Conservation (phyloP, 2,888 invertebrate species). For the Helobdella robusta region DNA sequence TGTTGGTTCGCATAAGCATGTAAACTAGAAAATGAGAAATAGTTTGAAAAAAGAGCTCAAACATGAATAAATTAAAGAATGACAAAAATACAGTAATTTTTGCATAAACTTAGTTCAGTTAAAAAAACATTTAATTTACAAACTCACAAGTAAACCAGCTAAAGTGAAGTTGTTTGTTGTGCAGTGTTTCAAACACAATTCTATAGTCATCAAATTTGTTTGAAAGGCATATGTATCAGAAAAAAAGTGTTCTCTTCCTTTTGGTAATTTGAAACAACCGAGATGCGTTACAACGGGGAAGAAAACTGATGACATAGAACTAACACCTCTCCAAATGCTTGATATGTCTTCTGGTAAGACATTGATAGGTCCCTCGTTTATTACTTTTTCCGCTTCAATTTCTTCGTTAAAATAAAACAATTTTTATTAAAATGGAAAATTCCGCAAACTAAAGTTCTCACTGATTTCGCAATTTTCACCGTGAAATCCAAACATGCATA, state of each 20-base stretch:
- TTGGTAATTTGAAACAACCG: slow-evolving; percentile 16
- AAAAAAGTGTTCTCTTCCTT: not conserved
- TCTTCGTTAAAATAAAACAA: not conserved
- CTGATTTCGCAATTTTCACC: slow-evolving; percentile 21
- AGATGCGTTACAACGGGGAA: slow-evolving; percentile 12
- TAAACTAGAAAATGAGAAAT: not conserved
- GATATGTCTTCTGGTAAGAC: slow-evolving; percentile 3
- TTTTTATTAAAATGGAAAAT: not conserved
- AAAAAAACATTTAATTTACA: not conserved
- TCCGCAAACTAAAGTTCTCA: not conserved
- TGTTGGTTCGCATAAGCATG: too few species aligned
- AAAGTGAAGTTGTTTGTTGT: slow-evolving; percentile 18
- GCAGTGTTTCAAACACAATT: slow-evolving; percentile 21
- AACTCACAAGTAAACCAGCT: slow-evolving; percentile 14
- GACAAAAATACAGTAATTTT: not conserved
- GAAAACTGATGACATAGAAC: not conserved
- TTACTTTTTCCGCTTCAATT: not conserved
- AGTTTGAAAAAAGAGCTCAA: not conserved
- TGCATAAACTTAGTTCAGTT: not conserved
- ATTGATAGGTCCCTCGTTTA: slow-evolving; percentile 1
- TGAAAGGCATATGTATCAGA: slow-evolving; percentile 9
- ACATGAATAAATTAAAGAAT: not conserved
- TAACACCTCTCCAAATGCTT: slow-evolving; percentile 11
- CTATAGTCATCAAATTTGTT: slow-evolving; percentile 11
- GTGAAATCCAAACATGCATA: slow-evolving; percentile 4